Evolutionary conservation across 2,888 invertebrate species (phyloP), one percentile per base, ranked within the genome.

Genomic region (Tolmerus cingulatus): DNA sequence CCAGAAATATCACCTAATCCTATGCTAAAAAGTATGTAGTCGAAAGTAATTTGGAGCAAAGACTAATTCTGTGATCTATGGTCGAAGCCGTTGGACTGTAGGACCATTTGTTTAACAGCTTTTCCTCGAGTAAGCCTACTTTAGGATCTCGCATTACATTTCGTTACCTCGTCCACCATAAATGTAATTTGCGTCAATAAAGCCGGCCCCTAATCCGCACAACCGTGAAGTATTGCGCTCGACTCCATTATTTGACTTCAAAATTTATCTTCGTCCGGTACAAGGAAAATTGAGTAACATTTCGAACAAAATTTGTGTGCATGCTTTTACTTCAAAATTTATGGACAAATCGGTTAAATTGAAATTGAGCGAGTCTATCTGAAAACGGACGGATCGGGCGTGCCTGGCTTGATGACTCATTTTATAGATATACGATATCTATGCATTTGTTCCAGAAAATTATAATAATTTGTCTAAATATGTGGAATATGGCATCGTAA

Each of bases 181-280:
- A 82, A 57, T 57, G 82, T 82, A 82, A 82, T 57, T 82, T 82
- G 82, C 51, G 82, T 82, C 82, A 82, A 82, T 82, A 66, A 76
- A 57, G 57, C 57, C 51, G 57, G 82, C 82, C 82, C 5, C 57
- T 82, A 82, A 82, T 82, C 57, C 66, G 30, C 66, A 51, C 51
- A 55, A 57, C 57, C 37, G 82, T 82, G 37, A 82, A 82, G 82
- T 82, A 82, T 82, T 82, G 34, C 30, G 7, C 40, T 82, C 37
- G 23, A 12, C 23, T 34, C 82, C 55, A 82, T 57, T 57, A 57
- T 82, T 57, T 37, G 57, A 82, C 57, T 34, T 27, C 37, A 9
- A 57, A 82, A 82, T 57, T 82, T 82, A 57, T 57, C 57, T 66
- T 66, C 30, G 82, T 82, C 40, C 27, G 55, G 4, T 16, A 8